Percentiles rank a stretch among this genome's conserved stretches.
These are phyloP conservation scores for Eupithecia subumbrata DNA, from an alignment of 2,888 invertebrate genomes.

Conservation along the genomic window DNA sequence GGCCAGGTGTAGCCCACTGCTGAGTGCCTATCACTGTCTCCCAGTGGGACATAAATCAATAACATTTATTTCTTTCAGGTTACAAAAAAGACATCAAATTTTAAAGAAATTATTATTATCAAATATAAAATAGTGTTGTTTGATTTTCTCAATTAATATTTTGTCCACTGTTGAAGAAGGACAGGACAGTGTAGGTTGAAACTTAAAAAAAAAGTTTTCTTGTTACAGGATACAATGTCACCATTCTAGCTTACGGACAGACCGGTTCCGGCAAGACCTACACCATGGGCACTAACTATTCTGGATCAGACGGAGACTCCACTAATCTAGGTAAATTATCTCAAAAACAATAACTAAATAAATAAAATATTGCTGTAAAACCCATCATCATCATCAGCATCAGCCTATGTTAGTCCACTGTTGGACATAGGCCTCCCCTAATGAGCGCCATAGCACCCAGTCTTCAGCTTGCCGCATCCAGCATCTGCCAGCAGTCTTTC, in stretches of 20 bases:
- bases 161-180: not conserved
- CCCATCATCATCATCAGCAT: no score
- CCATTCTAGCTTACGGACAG: constrained; percentile 97
- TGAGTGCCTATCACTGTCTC: no score
- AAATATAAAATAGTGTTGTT: no score
- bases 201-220: not conserved
- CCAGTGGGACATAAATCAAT: not conserved
- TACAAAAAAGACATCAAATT: not conserved
- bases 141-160: not conserved
- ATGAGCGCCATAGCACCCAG: no score
- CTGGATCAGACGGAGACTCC: constrained; percentile 83
- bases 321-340: constrained; percentile 69
- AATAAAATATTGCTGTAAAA: no score
- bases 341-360: not conserved
- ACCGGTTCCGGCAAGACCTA: constrained; percentile 97
- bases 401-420: no score
- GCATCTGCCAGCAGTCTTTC: no score
- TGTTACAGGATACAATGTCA: constrained; percentile 93
- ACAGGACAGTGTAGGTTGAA: not conserved
- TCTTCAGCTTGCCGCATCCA: no score
- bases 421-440: no score
- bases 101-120: no score
- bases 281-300: constrained; percentile 95
- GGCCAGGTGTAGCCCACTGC: no score
- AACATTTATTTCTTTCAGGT: not conserved